A percentile compares a stretch with the other conserved stretches of the same genome.
Evolutionary conservation across 2,113 vertebrate genomes (phyloP).

Genomic region (Poeciliopsis turrubarensis): DNA sequence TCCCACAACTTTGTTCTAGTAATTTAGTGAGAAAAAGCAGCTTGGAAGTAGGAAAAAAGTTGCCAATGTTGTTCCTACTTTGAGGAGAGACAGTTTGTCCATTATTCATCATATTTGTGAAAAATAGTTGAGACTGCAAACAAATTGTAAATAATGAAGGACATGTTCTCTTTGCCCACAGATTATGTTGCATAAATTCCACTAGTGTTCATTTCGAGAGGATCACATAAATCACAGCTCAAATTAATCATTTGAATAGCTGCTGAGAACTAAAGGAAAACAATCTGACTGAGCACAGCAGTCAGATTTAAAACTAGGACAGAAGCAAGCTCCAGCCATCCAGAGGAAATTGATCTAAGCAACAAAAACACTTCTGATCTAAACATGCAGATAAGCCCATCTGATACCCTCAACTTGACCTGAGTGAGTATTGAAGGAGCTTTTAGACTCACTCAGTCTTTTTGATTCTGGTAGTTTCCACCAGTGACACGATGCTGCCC

Average conservation of each 20-base stretch:
- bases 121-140: background rate
- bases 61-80: background rate
- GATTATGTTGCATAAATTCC: background rate
- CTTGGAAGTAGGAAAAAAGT: too few relatives aligned
- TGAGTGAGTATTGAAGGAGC: background rate
- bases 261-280: background rate
- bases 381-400: background rate
- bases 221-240: slow-evolving; percentile 1
- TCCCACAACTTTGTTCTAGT: too few relatives aligned
- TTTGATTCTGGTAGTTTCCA: slow-evolving; percentile 29
- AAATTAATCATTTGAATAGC: background rate
- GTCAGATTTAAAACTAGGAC: background rate
- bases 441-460: background rate
- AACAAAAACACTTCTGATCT: background rate
- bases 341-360: background rate
- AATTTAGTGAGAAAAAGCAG: too few relatives aligned
- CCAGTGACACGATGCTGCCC: slow-evolving; percentile 50
- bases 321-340: background rate
- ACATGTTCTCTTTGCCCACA: background rate
- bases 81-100: background rate
- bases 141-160: background rate
- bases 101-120: background rate
- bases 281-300: background rate
- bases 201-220: background rate
- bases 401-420: too few relatives aligned